A percentile compares a stretch with the other conserved stretches of the same genome.
phyloP scores from a whole-genome alignment of 1,140 invertebrate genomes.

The Pinna nobilis region DNA sequence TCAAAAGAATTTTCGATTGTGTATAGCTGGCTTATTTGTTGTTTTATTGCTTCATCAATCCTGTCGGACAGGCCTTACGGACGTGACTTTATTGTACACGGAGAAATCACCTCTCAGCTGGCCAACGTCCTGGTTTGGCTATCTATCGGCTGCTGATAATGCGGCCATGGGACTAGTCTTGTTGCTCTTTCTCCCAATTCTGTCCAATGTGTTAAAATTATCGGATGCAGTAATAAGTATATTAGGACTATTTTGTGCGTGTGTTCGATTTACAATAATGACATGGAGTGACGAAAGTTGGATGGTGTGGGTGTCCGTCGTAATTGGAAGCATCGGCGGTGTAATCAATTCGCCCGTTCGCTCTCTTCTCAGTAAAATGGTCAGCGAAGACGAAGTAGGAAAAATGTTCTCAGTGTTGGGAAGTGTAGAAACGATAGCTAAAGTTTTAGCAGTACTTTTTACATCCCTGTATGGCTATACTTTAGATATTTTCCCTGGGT shows the following conservation, averaged over 20 bases:
- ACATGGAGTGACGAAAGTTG: conserved; percentile 50
- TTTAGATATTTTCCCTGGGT: conserved; percentile 51
- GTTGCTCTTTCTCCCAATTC: conserved; percentile 55
- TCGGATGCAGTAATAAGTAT: conserved; percentile 51
- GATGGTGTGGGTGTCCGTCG: conserved; percentile 54
- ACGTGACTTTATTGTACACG: conserved; percentile 53
- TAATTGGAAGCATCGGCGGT: conserved; percentile 45
- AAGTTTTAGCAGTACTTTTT: conserved; percentile 55
- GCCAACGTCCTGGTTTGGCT: conserved; percentile 66
- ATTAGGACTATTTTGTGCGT: conserved; percentile 51
- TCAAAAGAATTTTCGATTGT: conserved; percentile 39
- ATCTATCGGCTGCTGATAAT: conserved; percentile 64
- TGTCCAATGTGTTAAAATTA: conserved; percentile 48
- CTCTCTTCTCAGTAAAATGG: conserved; percentile 56
- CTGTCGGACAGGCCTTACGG: conserved; percentile 51
- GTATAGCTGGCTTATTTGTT: conserved; percentile 47
- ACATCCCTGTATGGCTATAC: conserved; percentile 52
- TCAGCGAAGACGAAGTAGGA: conserved; percentile 55
- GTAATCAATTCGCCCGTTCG: conserved; percentile 56
- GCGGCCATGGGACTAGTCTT: conserved; percentile 60
- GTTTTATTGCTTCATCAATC: conserved; percentile 53
- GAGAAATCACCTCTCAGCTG: conserved; percentile 59
- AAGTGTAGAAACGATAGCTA: conserved; percentile 54
- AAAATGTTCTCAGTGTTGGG: conserved; percentile 56
- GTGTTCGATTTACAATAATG: conserved; percentile 45